Evolutionary conservation across 2,113 vertebrate genomes (phyloP).

Genomic region (Fregata magnificens): DNA sequence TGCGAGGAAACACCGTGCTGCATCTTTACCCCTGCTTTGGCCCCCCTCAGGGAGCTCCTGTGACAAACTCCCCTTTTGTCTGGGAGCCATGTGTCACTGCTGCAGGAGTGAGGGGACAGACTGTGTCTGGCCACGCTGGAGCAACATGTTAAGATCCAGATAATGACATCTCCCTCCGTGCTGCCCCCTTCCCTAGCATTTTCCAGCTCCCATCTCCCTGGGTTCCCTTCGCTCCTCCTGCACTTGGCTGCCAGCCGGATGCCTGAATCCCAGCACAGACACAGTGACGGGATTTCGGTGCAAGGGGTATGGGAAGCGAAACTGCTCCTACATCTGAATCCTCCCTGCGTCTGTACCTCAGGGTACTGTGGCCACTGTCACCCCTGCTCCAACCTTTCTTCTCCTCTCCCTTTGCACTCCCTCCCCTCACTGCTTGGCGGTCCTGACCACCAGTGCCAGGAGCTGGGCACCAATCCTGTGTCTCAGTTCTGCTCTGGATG

Average conservation of each 20-base stretch:
- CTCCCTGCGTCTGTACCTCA: background rate
- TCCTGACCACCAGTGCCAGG: background rate
- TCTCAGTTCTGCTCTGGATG: background rate
- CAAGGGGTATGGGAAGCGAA: background rate
- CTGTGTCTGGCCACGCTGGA: background rate
- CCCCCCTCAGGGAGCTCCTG: background rate
- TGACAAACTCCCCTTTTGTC: background rate
- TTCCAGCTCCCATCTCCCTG: background rate
- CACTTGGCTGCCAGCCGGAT: background rate
- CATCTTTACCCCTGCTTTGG: background rate
- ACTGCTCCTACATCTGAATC: background rate
- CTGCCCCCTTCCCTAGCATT: background rate
- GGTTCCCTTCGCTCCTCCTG: background rate
- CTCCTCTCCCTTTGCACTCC: background rate
- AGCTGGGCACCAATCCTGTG: background rate
- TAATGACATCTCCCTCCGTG: background rate
- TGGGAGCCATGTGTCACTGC: background rate
- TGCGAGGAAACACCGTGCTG: rapidly evolving
- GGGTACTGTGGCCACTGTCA: too few relatives aligned
- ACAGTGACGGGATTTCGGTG: rapidly evolving
- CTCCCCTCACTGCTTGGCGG: too few relatives aligned
- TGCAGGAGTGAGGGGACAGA: background rate
- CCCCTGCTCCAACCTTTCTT: background rate
- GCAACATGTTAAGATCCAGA: background rate
- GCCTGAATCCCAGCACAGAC: background rate